Evolutionary conservation across 2,113 vertebrate species (phyloP), one percentile per base, ranked within the genome.

Genomic region (Rana temporaria): DNA sequence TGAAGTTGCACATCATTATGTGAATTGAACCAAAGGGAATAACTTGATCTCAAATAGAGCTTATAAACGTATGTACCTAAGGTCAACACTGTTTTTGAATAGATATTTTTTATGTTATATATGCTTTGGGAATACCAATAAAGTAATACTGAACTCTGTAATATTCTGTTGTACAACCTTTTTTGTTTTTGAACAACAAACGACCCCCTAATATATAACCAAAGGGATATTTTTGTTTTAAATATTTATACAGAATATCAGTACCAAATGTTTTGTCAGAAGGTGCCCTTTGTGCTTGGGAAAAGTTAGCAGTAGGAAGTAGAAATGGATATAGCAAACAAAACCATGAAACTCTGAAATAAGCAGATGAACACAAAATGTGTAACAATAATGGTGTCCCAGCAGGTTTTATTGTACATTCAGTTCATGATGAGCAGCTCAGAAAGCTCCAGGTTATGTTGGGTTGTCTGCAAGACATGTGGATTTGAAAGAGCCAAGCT

Each of bases 401-500:
- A 66, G 15, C n/a, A n/a, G n/a, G n/a, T 42, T 19, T 68, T 66
- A 79, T 68, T 79, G 77, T 79, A 59, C 64, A 59, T 67, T 59
- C 53, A 59, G 68, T 11, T 68, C 64, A 79, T 59, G 15, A 59
- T 16, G 57, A 79, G 65, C 52, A 59, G 26, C 18, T 59, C 14
- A 38, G 52, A 79, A 68, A 79, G 77, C 77, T 79, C 20, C 24
- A 26, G 77, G 77, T 79, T 64, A 59, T 38, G 52, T 68, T 32
- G 77, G 52, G 63, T 34, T 68, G 64, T 57, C 57, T 80, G 78
- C 24, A 56, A 19, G n/a, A 69, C 24, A 34, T 68, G 34, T 22
- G 19, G 32, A 80, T 80, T 80, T 56, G 19, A 81, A 71, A 71
- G 78, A 71, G 34, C 52, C 19, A 19, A 69, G 78, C 69, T 80